Percentiles rank a stretch among this genome's conserved stretches.
Conservation (phyloP, 1,140 invertebrate species). For the Pseudomyrmex pallidus region DNA sequence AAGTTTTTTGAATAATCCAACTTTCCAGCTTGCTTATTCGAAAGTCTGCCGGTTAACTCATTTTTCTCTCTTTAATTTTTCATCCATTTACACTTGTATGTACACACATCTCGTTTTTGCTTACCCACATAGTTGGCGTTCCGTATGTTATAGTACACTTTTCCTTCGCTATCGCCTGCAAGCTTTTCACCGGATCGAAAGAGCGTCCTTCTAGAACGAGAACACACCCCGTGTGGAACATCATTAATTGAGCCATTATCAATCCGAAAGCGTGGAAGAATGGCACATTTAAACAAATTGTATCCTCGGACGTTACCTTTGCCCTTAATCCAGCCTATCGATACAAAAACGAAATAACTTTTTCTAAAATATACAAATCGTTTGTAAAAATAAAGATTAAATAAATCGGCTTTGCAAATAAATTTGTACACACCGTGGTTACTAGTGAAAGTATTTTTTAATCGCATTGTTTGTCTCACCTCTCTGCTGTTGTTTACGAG, state of each 20-base stretch:
- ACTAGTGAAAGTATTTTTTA: no score
- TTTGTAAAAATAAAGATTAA: no score
- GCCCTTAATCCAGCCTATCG: constrained; percentile 87
- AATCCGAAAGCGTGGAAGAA: constrained; percentile 97
- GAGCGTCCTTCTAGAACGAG: constrained; percentile 89
- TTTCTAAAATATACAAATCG: not conserved
- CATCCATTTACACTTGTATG: not conserved
- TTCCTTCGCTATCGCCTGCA: constrained; percentile 89
- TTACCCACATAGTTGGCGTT: constrained; percentile 98
- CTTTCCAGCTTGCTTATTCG: no score
- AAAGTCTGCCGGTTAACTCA: no score
- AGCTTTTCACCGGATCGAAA: constrained; percentile 89
- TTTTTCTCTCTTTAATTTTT: not conserved
- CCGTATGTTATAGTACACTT: constrained; percentile 93
- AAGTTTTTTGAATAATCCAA: no score
- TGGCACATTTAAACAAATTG: constrained; percentile 93
- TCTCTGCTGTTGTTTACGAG: constrained; percentile 94
- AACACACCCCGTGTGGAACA: constrained; percentile 88
- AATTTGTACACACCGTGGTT: no score
- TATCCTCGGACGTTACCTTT: constrained; percentile 86
- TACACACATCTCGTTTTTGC: constrained; percentile 78
- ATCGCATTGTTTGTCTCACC: constrained; percentile 64
- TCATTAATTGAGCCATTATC: constrained; percentile 88
- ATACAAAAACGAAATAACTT: constrained; percentile 11
- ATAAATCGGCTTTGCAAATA: no score